A percentile compares a stretch with the other conserved stretches of the same genome.
These are phyloP conservation scores for Sinocyclocheilus grahami DNA, from an alignment of 2,113 vertebrate genomes.

Conservation along the genomic window DNA sequence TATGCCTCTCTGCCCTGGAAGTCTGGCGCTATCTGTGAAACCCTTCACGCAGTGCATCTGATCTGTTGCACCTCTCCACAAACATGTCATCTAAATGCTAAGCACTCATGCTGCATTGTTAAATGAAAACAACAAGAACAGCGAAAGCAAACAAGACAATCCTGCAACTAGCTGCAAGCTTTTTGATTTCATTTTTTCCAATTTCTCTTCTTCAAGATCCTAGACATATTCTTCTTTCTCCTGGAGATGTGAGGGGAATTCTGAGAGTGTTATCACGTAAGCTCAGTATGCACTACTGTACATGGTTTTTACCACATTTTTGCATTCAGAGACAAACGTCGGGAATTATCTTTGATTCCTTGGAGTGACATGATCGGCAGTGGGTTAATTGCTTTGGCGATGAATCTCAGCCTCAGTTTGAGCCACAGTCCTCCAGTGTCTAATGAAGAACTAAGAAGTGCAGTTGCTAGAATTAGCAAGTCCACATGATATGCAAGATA, in stretches of 20 bases:
- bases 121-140: constrained; percentile 76
- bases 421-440: background rate
- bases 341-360: background rate
- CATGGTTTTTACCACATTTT: background rate
- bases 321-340: background rate
- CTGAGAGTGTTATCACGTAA: background rate
- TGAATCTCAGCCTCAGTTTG: background rate
- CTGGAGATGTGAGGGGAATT: constrained; percentile 28
- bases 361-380: background rate
- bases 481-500: background rate
- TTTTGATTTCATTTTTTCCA: constrained; percentile 68
- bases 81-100: constrained; percentile 84
- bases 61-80: constrained; percentile 73
- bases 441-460: background rate
- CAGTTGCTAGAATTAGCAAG: too few species aligned
- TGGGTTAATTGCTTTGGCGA: background rate
- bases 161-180: constrained; percentile 59
- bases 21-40: constrained; percentile 61
- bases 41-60: constrained; percentile 66
- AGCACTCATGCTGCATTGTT: constrained; percentile 76
- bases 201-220: constrained; percentile 11
- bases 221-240: background rate
- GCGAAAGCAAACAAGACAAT: constrained; percentile 70
- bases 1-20: constrained; percentile 56
- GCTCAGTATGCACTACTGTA: background rate